A percentile compares a stretch with the other conserved stretches of the same genome.
Conservation (phyloP, 2,888 invertebrate genomes). For the Sericinus montela region DNA sequence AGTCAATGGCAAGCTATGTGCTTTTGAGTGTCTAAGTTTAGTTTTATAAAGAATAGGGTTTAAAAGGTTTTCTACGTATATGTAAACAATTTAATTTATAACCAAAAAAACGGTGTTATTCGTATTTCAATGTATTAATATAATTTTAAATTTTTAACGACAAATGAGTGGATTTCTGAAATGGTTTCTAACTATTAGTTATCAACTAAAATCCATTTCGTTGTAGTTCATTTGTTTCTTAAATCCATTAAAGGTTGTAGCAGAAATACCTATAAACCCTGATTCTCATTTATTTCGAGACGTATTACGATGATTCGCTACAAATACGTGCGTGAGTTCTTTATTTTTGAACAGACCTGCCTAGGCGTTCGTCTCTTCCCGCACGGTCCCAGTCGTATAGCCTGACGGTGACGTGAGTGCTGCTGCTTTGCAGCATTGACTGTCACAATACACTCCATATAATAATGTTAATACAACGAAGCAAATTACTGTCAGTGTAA, state of each 20-base stretch:
- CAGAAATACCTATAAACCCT: conserved; percentile 1
- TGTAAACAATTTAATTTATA: neutral
- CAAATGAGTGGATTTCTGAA: no score
- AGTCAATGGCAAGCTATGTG: conserved; percentile 25
- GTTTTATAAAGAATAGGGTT: neutral
- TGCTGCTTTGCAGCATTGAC: conserved; percentile 61
- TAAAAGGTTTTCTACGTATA: neutral
- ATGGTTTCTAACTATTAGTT: no score
- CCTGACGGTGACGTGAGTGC: conserved; percentile 67
- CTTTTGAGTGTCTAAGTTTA: conserved; percentile 7
- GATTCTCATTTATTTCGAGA: neutral
- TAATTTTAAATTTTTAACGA: no score
- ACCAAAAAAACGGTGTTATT: no score
- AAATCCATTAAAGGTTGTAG: no score
- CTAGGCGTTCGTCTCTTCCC: conserved; percentile 94
- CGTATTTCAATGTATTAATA: no score
- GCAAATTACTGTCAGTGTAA: conserved; percentile 4
- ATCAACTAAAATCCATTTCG: no score
- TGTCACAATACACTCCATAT: conserved; percentile 62
- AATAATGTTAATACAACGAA: conserved; percentile 13
- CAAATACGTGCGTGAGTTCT: conserved; percentile 10
- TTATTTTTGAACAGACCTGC: conserved; percentile 84
- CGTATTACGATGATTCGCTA: conserved; percentile 12
- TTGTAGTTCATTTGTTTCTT: no score
- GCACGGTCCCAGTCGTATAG: conserved; percentile 96